Base-by-base conservation (phyloP, 2,113 vertebrate genomes). In the Erythrocercus mccallii region DNA sequence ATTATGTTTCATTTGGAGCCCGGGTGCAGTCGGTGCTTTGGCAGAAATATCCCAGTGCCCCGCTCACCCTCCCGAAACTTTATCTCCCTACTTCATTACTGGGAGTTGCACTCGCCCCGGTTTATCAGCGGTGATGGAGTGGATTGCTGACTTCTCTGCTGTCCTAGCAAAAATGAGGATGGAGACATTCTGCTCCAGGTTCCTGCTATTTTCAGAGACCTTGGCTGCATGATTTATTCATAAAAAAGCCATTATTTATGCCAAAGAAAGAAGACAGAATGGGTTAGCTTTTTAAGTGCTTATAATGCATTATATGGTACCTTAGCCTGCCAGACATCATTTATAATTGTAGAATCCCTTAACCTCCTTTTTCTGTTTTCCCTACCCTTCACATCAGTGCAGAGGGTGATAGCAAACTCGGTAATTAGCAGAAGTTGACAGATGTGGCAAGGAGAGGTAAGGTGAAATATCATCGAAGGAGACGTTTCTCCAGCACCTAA, bases 221-320 rank as follows among this genome's bases (percentile, higher is more conserved):
- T 98, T 98, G 97, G 98, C 96, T 98, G 97, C 98, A 98, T 98
- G 98, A 98, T 98, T 98, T 98, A 98, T 98, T 98, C 98, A 98
- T 98, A 97, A 98, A 98, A 97, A 98, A 98, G 97, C 98, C 97
- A 98, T 98, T 98, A 98, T 98, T 98, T 98, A 97, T 98, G 97
- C 98, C 97, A 98, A 98, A 97, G 97, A 97, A 97, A 97, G 97
- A 97, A 98, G 98, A 98, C 98, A 98, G 96, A 97, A 98, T 94
- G 97, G 97, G 96, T 98, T 98, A 95, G 97, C 97, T 98, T 98
- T 98, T 98, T 98, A 98, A 98, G 98, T 98, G 98, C 97, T 97
- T 98, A 97, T 98, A 98, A 98, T 98, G 98, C 97, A 97, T 97
- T 97, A 96, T 95, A 96, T 93, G 97, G 97, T 97, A 97, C 97